Base-by-base conservation (phyloP, 2,797 vertebrate species). In the Rhynchonycteris naso region DNA sequence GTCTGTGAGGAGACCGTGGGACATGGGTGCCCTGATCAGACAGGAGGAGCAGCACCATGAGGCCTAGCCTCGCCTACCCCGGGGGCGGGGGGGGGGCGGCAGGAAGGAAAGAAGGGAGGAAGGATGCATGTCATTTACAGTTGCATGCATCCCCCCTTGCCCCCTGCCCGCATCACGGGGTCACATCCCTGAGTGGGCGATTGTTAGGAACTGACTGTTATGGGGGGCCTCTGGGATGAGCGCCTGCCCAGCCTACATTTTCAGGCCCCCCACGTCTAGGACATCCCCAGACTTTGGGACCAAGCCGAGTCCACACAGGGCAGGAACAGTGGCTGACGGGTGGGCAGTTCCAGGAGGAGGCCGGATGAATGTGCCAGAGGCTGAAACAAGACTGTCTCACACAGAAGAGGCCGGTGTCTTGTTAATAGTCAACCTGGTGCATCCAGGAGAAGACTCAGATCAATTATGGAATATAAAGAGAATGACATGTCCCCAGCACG, bases 161-260 rank as follows among this genome's bases (percentile, higher is more conserved):
- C 13, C 8, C 26, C 4, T 30, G 1, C 13, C 28, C 19, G 3
- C 7, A 11, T 24, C 13, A 35, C 7, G 16, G 28, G 3, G 5
- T 54, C 71, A 50, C 6, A 38, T 47, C 56, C 35, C 56, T 52
- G 35, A n/a, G 33, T 33, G 35, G 19, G 26, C 1, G 7, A 52
- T 33, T 50, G 63, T 33, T 69, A 52, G 93, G 88, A 80, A 59
- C 35, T 30, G n/a, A 28, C 19, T 35, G 13, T 56, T 43, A 38
- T 1, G 9, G 35, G 5, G n/a, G 4, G 47, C n/a, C 22, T 72
- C 43, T 9, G 38, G 11, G 86, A 1, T 7, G 43, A 43, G 43
- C 43, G 43, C 43, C 43, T 7, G 43, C 8, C 43, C 43, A 43
- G 43, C n/a, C 19, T 4, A 15, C 50, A 72, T 2, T 65, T 26